Base-by-base conservation (phyloP, 2,888 invertebrate genomes). In the Apantesis nais region DNA sequence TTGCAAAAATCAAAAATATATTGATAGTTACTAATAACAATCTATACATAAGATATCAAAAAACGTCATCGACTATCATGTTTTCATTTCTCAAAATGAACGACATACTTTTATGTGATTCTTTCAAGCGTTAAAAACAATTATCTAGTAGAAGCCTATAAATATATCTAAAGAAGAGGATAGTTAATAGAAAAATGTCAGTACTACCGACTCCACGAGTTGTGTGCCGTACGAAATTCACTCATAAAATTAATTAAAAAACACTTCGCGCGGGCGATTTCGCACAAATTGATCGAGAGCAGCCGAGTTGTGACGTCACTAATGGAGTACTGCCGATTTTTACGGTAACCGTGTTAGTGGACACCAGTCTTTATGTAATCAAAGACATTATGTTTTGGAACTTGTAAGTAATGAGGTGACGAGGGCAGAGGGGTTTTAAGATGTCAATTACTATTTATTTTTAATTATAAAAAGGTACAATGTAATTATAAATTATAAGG, bases 221-320 rank as follows among this genome's bases (percentile, higher is more conserved):
- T 66, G 22, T 84, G 86, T 89, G 74, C 87, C 44, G 71, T 83
- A 83, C 87, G 74, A 89, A 89, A 92, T 89, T 92, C 92, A 91
- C 90, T 92, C 93, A 94, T 93, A 93, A 94, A 93, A 94, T 93
- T 94, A 94, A 94, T 94, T 94, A 94, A 94, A 93, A 94, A 94
- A 93, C 94, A 93, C 94, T 94, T 93, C 93, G 91, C 90, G 90
- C 89, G 85, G 89, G 90, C 88, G 94, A 93, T 93, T 93, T 89
- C 87, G 87, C 86, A 88, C 93, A 94, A 94, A 94, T 94, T 94
- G 93, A 94, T 91, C 89, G 93, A 91, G 93, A 92, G 92, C 89
- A 87, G 88, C 66, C 76, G 74, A 73, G 76, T 80, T 79, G 86
- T 90, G 92, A 91, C 89, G 87, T 89, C 92, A 90, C 92, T 94